Evolutionary conservation across 1,140 invertebrate species (phyloP), one percentile per base, ranked within the genome.

Genomic region (Drosophila dunni): DNA sequence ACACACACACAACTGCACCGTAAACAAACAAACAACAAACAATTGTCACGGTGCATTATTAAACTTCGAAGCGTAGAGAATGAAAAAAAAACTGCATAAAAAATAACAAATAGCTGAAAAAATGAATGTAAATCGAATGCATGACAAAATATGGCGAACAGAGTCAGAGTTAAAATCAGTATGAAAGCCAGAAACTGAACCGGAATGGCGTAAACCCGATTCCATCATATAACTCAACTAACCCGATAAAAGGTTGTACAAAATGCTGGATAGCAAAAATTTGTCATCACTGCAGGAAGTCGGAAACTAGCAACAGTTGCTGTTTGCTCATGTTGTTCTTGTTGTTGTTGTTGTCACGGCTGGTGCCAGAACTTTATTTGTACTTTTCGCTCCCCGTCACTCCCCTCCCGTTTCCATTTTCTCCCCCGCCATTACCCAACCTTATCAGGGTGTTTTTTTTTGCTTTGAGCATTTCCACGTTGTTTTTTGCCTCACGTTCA

Each of bases 301-400:
- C 83, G 83, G 84, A 88, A 88, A 86, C 83, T 89, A 88, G 84
- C 83, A 88, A 88, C 83, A 88, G 84, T 88, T 88, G 84, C 54
- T 75, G 83, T 74, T 40, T 33, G 66, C 64, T 64, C 57, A 44
- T 34, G 45, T 63, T 63, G 65, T 56, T 70, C 40, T 29, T 76
- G 65, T 56, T 70, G 46, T 29, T 76, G 38, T 58, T 62, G 62
- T 57, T 67, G 73, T 69, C 71, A 57, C 54, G 71, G 58, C 68
- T 64, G 76, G 45, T 79, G 76, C 60, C 76, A 73, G 65, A 79
- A 79, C 71, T 83, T 78, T 80, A 60, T 79, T 88, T 82, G 53
- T 44, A 20, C 42, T 36, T 33, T 24, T 33, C 20, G 36, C 15
- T 36, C 36, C 51, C 8, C n/a, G 17, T 20, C 17, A 5, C 0